A percentile compares a stretch with the other conserved stretches of the same genome.
Evolutionary conservation across 2,113 vertebrate genomes (phyloP).

Genomic region (Apodemus speciosus): DNA sequence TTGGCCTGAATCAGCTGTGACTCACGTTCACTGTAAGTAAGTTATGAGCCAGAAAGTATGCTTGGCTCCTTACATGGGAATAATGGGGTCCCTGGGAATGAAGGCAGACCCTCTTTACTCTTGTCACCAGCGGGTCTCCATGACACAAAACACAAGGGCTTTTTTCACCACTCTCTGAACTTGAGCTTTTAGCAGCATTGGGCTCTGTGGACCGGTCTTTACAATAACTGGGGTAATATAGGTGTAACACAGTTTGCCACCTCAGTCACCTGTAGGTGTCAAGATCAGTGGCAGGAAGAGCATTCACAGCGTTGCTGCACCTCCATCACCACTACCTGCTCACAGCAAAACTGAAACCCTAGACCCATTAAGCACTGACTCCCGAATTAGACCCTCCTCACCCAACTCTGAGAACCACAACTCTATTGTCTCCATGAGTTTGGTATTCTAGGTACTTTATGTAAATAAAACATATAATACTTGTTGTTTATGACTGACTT

Average conservation of each 20-base stretch:
- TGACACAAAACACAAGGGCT: background rate
- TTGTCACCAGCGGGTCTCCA: background rate
- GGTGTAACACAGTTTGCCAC: background rate
- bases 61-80: background rate
- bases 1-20: background rate
- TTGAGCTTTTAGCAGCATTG: background rate
- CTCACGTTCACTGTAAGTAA: slow-evolving; percentile 27
- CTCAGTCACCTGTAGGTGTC: background rate
- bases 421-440: background rate
- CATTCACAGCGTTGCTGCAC: background rate
- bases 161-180: background rate
- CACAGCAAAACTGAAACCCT: background rate
- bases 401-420: background rate
- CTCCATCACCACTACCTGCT: no score
- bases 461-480: background rate
- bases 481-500: background rate
- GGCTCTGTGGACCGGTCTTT: background rate
- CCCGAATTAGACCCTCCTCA: no score
- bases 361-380: background rate
- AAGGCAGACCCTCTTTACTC: background rate
- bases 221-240: background rate
- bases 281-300: background rate
- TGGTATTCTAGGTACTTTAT: background rate
- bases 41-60: background rate
- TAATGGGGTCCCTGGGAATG: background rate